phyloP scores from a whole-genome alignment of 2,888 invertebrate species.

The Cheilosia grossa region DNA sequence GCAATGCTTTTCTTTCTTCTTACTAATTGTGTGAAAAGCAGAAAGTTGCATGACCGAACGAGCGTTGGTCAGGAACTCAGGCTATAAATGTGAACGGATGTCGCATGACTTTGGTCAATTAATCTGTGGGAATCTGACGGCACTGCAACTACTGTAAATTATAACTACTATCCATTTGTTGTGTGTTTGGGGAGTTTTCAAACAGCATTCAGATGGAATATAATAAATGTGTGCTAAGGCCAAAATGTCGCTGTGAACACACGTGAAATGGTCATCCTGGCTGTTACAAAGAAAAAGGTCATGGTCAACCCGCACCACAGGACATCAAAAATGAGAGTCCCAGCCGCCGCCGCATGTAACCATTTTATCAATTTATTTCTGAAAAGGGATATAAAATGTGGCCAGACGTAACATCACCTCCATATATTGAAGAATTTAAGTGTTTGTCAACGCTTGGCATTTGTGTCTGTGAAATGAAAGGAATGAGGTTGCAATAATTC shows the following conservation, averaged over 20 bases:
- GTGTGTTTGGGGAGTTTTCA: neutral
- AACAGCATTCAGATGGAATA: neutral
- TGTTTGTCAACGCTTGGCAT: too few species aligned
- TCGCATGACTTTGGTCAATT: conserved; percentile 35
- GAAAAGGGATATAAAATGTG: too few species aligned
- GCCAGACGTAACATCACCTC: too few species aligned
- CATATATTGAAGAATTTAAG: too few species aligned
- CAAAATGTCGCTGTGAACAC: neutral
- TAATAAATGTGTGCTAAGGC: neutral
- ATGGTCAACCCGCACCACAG: neutral
- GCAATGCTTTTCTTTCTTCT: neutral
- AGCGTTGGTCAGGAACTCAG: neutral
- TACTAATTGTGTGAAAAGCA: conserved; percentile 33
- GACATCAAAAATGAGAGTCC: neutral
- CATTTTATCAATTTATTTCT: neutral
- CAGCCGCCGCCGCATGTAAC: neutral
- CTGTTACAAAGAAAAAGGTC: neutral
- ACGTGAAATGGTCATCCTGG: neutral
- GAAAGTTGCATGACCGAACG: conserved; percentile 21
- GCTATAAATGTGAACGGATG: neutral
- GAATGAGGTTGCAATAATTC: too few species aligned
- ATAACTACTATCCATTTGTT: neutral
- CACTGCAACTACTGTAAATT: neutral
- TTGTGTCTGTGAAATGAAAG: too few species aligned
- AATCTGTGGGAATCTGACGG: conserved; percentile 20